Conservation (phyloP, 2,113 vertebrate genomes). For the Dermatemys mawii region DNA sequence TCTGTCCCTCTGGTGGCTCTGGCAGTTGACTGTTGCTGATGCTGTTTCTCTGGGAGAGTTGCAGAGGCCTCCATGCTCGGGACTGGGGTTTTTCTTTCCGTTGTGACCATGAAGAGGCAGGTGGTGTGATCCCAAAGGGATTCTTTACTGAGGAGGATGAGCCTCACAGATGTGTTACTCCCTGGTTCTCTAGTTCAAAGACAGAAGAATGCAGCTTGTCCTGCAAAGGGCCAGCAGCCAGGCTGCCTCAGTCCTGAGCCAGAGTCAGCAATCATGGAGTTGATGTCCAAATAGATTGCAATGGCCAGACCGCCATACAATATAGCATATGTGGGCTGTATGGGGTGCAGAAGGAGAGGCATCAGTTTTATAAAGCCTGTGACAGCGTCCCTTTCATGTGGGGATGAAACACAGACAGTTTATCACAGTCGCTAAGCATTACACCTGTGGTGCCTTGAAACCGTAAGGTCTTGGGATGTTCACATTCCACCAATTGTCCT, state of each 20-base stretch:
- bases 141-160: not conserved
- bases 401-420: not conserved
- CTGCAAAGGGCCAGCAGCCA: not conserved
- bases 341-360: not conserved
- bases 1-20: not conserved
- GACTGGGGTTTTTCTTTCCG: not conserved
- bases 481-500: not conserved
- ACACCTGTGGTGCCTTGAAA: not conserved
- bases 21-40: not conserved
- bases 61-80: not conserved
- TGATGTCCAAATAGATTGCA: not conserved
- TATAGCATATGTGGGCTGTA: not conserved
- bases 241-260: not conserved
- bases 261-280: not conserved
- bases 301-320: not conserved
- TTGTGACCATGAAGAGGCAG: not conserved
- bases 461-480: not conserved
- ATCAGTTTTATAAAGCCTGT: not conserved
- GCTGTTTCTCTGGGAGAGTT: not conserved
- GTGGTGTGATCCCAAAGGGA: not conserved
- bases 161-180: not conserved
- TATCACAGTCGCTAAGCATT: not conserved
- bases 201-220: not conserved
- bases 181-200: not conserved
- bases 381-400: not conserved